Percentiles rank a stretch among this genome's conserved stretches.
Conservation (phyloP, 2,888 invertebrate genomes). For the Gastracanthus pulcherrimus region DNA sequence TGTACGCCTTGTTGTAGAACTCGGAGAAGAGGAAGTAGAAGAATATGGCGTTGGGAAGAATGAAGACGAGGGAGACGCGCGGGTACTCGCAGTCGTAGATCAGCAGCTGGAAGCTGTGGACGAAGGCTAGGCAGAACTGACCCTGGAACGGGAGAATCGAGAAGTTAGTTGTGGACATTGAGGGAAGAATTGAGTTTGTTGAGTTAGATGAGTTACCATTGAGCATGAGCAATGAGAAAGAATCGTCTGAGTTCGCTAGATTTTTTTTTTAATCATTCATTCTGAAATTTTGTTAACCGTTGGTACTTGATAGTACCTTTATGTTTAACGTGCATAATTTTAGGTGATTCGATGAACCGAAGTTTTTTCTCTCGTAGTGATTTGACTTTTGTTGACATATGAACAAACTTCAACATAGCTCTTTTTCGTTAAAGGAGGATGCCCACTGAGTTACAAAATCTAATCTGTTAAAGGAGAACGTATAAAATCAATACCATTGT, state of each 20-base stretch:
- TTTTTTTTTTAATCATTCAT: not conserved
- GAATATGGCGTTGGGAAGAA: constrained; percentile 93
- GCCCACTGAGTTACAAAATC: too few relatives aligned
- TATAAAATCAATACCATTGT: too few relatives aligned
- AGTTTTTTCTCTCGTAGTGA: too few relatives aligned
- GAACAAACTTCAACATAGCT: too few relatives aligned
- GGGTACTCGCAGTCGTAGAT: constrained; percentile 95
- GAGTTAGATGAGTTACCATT: not conserved
- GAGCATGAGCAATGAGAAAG: too few relatives aligned
- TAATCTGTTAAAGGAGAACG: too few relatives aligned
- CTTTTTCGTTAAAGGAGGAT: too few relatives aligned
- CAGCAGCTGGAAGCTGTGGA: constrained; percentile 91
- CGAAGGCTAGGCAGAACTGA: constrained; percentile 93
- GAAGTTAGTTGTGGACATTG: not conserved
- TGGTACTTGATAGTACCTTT: too few relatives aligned
- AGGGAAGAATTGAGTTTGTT: not conserved
- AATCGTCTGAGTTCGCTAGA: too few relatives aligned
- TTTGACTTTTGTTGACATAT: too few relatives aligned
- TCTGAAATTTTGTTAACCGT: not conserved
- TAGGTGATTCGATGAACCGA: too few relatives aligned
- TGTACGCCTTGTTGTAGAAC: constrained; percentile 91
- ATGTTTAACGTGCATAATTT: too few relatives aligned
- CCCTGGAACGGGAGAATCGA: constrained; percentile 81
- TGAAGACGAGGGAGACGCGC: constrained; percentile 88
- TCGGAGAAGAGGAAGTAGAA: constrained; percentile 95